Evolutionary conservation across 2,797 vertebrate species (phyloP).

Genomic region (Xenops minutus): DNA sequence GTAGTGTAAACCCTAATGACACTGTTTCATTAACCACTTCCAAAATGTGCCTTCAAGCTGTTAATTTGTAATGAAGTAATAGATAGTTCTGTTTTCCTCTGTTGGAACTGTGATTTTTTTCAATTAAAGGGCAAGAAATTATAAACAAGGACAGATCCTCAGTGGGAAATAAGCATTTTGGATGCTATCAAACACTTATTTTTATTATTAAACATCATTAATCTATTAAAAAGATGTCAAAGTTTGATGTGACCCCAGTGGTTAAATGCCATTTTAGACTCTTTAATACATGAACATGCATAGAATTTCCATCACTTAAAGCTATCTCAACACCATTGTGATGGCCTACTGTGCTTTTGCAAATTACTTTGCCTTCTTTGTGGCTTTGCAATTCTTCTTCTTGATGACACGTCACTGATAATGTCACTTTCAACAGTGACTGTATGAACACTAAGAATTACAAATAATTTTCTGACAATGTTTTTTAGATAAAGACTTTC

Average conservation of each 20-base stretch:
- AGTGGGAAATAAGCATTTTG: neutral
- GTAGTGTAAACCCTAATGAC: neutral
- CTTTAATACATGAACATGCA: neutral
- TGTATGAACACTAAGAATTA: conserved; percentile 45
- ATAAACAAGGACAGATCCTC: neutral
- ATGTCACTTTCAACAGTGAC: conserved; percentile 66
- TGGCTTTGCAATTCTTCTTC: conserved; percentile 56
- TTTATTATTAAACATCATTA: neutral
- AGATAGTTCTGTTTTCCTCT: neutral
- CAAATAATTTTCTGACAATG: conserved; percentile 60
- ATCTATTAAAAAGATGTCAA: neutral
- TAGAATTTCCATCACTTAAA: conserved; percentile 39
- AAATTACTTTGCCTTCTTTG: conserved; percentile 68
- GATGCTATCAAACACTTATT: neutral
- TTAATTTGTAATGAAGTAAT: neutral
- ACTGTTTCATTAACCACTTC: neutral
- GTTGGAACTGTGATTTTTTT: neutral
- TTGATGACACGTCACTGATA: conserved; percentile 57
- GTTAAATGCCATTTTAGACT: neutral
- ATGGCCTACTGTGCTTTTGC: conserved; percentile 50
- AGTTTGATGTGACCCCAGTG: neutral
- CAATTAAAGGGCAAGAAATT: neutral
- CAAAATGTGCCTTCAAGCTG: neutral
- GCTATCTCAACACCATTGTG: conserved; percentile 37
- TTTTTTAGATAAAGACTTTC: conserved; percentile 21